phyloP scores from a whole-genome alignment of 2,888 invertebrate species.

The Falcaria lacertinaria region DNA sequence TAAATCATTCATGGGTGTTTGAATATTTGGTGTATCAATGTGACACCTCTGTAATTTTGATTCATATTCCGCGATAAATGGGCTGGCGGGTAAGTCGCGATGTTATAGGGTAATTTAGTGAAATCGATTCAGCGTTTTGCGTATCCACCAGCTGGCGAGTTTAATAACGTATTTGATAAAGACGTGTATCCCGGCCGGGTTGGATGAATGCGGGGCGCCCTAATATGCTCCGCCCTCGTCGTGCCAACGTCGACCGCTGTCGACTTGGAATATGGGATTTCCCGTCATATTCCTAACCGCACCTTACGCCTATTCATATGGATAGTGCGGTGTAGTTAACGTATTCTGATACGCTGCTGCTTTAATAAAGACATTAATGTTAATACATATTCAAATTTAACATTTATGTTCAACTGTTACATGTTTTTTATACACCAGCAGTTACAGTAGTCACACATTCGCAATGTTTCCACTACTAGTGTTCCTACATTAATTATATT shows the following conservation, averaged over 20 bases:
- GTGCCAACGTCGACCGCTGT: constrained; percentile 58
- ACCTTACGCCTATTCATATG: constrained; percentile 56
- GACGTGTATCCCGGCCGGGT: constrained; percentile 56
- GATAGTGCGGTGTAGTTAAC: constrained; percentile 61
- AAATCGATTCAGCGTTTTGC: constrained; percentile 48
- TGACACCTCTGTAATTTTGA: constrained; percentile 9
- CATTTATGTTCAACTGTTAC: constrained; percentile 30
- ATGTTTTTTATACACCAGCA: too few relatives aligned
- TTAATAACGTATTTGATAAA: constrained; percentile 69
- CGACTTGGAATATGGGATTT: constrained; percentile 53
- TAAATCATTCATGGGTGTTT: constrained; percentile 7
- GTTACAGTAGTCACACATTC: too few relatives aligned
- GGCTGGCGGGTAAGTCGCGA: constrained; percentile 15
- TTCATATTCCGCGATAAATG: constrained; percentile 14
- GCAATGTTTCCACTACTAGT: too few relatives aligned
- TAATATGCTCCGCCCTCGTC: constrained; percentile 57
- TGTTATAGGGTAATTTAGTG: constrained; percentile 41
- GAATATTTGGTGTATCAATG: constrained; percentile 11
- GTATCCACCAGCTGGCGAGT: constrained; percentile 54
- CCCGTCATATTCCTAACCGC: constrained; percentile 56
- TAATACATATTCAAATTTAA: constrained; percentile 44
- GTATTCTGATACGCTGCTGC: constrained; percentile 54
- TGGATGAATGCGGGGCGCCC: constrained; percentile 55
- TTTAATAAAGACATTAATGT: constrained; percentile 64
- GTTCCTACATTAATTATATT: too few relatives aligned